These are phyloP conservation scores for Syngnathus floridae DNA, from an alignment of 2,113 vertebrate genomes.

Conservation along the genomic window DNA sequence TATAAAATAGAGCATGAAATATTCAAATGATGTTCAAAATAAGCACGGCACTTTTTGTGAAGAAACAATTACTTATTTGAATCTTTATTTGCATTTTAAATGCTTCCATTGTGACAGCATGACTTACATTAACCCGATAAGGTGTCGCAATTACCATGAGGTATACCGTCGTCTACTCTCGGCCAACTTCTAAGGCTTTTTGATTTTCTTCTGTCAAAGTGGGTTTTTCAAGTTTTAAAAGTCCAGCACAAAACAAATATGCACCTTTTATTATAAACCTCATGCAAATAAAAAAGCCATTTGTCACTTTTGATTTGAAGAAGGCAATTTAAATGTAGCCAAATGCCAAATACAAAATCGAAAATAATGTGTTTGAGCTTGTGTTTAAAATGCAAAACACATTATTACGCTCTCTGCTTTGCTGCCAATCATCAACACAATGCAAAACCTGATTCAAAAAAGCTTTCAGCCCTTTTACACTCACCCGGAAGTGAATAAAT, in stretches of 20 bases:
- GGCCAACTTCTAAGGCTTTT: background rate
- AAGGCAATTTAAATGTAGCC: background rate
- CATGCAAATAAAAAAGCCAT: background rate
- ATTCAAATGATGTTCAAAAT: conserved; percentile 23
- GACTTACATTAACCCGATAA: conserved; percentile 37
- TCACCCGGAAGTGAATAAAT: background rate
- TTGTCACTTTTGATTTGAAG: conserved; percentile 18
- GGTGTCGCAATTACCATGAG: conserved; percentile 23
- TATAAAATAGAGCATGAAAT: conserved; percentile 6
- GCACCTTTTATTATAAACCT: conserved; percentile 26
- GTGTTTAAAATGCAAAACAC: conserved; percentile 27
- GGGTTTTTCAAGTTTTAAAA: conserved; percentile 28
- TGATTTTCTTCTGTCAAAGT: background rate
- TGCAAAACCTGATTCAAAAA: conserved; percentile 1
- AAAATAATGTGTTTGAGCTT: background rate
- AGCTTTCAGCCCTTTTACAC: conserved; percentile 23
- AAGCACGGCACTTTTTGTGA: background rate
- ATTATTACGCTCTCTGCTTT: conserved; percentile 15
- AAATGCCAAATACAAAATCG: conserved; percentile 7
- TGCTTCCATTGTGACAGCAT: conserved; percentile 19
- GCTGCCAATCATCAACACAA: conserved; percentile 35
- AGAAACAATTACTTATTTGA: background rate
- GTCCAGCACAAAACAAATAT: conserved; percentile 37
- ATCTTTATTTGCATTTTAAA: conserved; percentile 9
- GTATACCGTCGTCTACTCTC: conserved; percentile 17